Evolutionary conservation across 2,113 vertebrate species (phyloP).

Genomic region (Chaetura pelagica): DNA sequence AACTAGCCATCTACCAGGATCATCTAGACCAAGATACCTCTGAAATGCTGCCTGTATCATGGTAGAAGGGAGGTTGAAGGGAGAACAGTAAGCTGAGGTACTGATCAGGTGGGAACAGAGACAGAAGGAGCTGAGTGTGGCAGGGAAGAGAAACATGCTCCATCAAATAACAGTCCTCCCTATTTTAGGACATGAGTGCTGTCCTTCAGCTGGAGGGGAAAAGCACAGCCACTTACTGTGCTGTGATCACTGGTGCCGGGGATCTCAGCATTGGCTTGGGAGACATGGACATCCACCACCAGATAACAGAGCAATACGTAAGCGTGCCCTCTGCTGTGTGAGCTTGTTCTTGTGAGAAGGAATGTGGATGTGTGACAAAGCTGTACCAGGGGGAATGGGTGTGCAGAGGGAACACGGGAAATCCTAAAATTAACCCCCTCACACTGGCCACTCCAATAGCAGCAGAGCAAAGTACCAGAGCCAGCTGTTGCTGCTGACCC

Average conservation of each 20-base stretch:
- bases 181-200: slow-evolving; percentile 64
- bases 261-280: slow-evolving; percentile 87
- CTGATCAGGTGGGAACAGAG: not conserved
- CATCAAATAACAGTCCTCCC: not conserved
- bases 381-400: not conserved
- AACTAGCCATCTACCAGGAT: not conserved
- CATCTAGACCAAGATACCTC: not conserved
- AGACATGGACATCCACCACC: slow-evolving; percentile 90
- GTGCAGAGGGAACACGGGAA: not conserved
- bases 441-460: not conserved
- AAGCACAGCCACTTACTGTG: slow-evolving; percentile 76
- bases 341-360: not conserved
- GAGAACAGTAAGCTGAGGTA: not conserved
- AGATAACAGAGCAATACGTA: slow-evolving; percentile 86
- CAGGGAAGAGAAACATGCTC: not conserved
- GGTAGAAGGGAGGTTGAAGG: not conserved
- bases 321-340: not conserved
- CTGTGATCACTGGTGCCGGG: slow-evolving; percentile 74
- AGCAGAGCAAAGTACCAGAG: not conserved
- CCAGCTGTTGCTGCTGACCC: not conserved
- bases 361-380: not conserved
- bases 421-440: not conserved
- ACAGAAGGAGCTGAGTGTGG: not conserved
- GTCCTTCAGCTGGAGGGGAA: slow-evolving; percentile 55
- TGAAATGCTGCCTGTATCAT: not conserved